Percentiles rank a stretch among this genome's conserved stretches.
Evolutionary conservation across 2,797 vertebrate genomes (phyloP).

Genomic region (Neostethus bicornis): DNA sequence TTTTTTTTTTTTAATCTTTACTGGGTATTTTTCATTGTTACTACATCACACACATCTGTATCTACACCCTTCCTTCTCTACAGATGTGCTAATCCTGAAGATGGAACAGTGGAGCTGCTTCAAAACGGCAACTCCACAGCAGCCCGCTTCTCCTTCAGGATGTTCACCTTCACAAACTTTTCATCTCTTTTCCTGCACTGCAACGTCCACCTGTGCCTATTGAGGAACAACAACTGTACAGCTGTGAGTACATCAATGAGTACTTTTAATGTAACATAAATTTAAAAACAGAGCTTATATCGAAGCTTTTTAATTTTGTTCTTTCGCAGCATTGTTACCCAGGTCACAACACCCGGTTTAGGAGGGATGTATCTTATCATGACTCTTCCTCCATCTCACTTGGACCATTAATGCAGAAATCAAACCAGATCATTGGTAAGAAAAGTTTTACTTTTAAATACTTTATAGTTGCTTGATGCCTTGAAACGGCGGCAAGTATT

Average conservation of each 20-base stretch:
- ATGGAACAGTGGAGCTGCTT: conserved; percentile 43
- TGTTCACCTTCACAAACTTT: conserved; percentile 35
- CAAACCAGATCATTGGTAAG: background rate
- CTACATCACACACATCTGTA: too few relatives aligned
- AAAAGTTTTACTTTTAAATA: background rate
- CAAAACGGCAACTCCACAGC: conserved; percentile 42
- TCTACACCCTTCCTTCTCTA: background rate
- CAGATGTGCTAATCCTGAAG: conserved; percentile 63
- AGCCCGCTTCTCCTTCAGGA: too few relatives aligned
- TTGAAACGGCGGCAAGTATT: too few relatives aligned
- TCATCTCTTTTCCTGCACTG: conserved; percentile 60
- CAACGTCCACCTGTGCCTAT: conserved; percentile 52
- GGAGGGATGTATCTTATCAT: background rate
- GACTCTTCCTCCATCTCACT: background rate
- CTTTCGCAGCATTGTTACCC: background rate
- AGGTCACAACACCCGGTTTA: background rate
- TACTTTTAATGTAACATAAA: too few relatives aligned
- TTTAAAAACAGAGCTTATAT: background rate
- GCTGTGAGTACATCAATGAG: conserved; percentile 23
- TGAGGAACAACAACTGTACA: conserved; percentile 34
- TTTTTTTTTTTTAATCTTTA: background rate
- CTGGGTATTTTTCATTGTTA: background rate
- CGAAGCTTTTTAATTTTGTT: too few relatives aligned
- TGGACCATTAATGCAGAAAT: background rate
- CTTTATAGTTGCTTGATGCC: background rate